These are phyloP conservation scores for Elysia crispata DNA, from an alignment of 2,888 invertebrate genomes.

Conservation along the genomic window DNA sequence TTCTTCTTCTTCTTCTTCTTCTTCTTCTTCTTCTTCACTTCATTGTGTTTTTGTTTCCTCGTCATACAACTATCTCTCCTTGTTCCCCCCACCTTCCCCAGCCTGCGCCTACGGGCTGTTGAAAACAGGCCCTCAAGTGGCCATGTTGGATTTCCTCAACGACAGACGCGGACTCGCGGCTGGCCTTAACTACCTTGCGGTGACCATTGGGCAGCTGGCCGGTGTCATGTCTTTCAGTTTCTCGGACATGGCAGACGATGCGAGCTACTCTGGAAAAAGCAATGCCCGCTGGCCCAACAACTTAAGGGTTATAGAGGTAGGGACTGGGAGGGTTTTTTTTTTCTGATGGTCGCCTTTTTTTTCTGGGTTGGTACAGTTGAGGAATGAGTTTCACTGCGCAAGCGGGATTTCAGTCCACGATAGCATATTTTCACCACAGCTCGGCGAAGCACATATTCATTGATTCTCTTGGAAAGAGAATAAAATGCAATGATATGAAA, in stretches of 20 bases:
- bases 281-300: conserved; percentile 13
- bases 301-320: conserved; percentile 5
- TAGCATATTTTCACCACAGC: no score
- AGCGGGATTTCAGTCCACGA: no score
- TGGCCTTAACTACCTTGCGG: not conserved
- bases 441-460: no score
- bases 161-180: conserved; percentile 5
- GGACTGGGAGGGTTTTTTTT: no score
- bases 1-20: not conserved
- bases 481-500: no score
- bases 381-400: no score
- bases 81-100: not conserved
- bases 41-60: not conserved
- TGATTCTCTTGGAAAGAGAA: no score
- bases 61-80: not conserved
- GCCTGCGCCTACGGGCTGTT: conserved; percentile 16
- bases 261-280: not conserved
- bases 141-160: conserved; percentile 29
- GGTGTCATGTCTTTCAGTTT: not conserved
- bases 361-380: no score
- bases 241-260: conserved; percentile 22
- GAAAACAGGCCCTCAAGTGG: not conserved
- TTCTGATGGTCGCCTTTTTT: no score
- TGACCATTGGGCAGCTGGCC: not conserved
- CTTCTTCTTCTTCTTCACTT: not conserved